A percentile compares a stretch with the other conserved stretches of the same genome.
These are phyloP conservation scores for Cerceris ruficornis DNA, from an alignment of 2,888 invertebrate genomes.

Conservation along the genomic window DNA sequence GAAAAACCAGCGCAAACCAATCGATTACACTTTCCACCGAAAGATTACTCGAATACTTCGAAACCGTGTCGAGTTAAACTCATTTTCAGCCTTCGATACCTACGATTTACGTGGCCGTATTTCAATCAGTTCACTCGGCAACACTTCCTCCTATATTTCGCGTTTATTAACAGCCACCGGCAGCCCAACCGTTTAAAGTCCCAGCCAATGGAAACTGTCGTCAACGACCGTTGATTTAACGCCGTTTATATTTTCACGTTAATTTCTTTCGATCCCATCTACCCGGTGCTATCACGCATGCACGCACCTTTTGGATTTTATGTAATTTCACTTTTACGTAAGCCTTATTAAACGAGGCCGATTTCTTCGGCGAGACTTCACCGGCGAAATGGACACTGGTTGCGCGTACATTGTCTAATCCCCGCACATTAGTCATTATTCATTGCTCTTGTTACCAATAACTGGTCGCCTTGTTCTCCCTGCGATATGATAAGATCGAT, in stretches of 20 bases:
- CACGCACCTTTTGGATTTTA: not conserved
- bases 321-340: not conserved
- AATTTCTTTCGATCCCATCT: not conserved
- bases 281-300: not conserved
- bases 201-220: not conserved
- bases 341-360: not conserved
- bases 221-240: not conserved
- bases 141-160: constrained; percentile 25
- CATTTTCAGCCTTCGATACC: constrained; percentile 21
- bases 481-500: constrained; percentile 58
- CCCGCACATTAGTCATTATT: constrained; percentile 51
- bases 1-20: not conserved
- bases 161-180: constrained; percentile 1
- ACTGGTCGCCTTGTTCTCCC: constrained; percentile 45
- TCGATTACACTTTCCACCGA: not conserved
- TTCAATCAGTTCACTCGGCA: constrained; percentile 29
- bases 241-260: not conserved
- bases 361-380: not conserved
- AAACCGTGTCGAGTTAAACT: not conserved
- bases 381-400: constrained; percentile 10
- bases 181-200: not conserved
- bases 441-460: constrained; percentile 47
- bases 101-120: constrained; percentile 28
- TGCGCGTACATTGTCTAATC: constrained; percentile 41
- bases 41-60: not conserved